phyloP scores from a whole-genome alignment of 2,113 vertebrate species.

The Mus pahari region DNA sequence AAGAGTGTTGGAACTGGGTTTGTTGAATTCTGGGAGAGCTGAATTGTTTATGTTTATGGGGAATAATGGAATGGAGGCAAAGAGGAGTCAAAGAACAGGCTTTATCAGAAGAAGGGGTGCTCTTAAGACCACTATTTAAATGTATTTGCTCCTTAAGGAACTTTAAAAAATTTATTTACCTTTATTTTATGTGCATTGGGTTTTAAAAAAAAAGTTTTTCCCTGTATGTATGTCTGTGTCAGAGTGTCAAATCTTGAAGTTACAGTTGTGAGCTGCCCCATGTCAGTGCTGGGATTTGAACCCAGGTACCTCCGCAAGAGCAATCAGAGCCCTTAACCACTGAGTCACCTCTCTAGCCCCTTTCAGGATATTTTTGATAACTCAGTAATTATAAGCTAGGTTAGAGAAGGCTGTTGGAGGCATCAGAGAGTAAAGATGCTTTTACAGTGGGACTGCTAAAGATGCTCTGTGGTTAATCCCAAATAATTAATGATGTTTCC shows the following conservation, averaged over 20 bases:
- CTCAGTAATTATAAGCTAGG: background rate
- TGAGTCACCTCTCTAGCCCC: too few relatives aligned
- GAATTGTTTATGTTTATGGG: too few relatives aligned
- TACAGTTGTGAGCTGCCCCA: too few relatives aligned
- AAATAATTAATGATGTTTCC: background rate
- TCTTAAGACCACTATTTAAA: background rate
- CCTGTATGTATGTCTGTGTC: too few relatives aligned
- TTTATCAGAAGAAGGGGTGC: background rate
- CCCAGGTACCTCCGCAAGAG: too few relatives aligned
- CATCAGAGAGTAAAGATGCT: background rate
- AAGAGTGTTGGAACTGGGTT: background rate
- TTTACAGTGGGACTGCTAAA: background rate
- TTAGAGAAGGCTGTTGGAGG: background rate
- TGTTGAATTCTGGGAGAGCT: background rate
- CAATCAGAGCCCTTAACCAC: background rate
- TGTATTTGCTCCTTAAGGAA: background rate
- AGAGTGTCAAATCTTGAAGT: too few relatives aligned
- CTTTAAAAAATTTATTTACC: too few relatives aligned
- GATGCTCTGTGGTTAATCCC: background rate
- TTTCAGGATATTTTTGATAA: background rate
- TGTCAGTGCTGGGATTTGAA: too few relatives aligned
- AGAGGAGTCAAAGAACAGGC: background rate
- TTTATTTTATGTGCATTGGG: too few relatives aligned
- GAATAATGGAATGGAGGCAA: background rate
- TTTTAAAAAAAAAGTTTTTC: too few relatives aligned